Evolutionary conservation across 2,797 vertebrate genomes (phyloP).

Genomic region (Sylvia borin): DNA sequence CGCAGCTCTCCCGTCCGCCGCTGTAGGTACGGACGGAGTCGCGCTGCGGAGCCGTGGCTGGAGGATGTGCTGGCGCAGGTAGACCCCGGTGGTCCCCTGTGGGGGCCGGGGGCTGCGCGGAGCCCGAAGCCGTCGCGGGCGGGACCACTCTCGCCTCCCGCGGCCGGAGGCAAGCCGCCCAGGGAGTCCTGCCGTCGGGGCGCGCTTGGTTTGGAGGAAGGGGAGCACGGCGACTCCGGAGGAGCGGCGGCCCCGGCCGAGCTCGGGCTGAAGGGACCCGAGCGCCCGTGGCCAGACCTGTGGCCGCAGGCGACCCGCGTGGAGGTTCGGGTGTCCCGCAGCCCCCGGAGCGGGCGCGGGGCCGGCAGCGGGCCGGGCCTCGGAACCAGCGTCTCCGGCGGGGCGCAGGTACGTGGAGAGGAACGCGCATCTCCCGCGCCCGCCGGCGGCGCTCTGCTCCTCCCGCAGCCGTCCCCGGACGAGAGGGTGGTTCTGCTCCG

Average conservation of each 20-base stretch:
- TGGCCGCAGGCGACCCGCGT: accelerated
- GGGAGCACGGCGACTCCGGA: background rate
- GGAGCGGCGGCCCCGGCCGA: background rate
- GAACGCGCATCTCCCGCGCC: background rate
- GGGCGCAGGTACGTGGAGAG: background rate
- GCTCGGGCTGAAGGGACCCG: background rate
- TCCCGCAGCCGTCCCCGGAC: too few relatives aligned
- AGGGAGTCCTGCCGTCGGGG: background rate
- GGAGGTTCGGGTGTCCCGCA: background rate
- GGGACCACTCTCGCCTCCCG: background rate
- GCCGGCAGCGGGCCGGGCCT: background rate
- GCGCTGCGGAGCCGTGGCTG: background rate
- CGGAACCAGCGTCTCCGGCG: background rate
- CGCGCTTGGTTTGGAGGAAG: background rate
- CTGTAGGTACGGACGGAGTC: constrained; percentile 35
- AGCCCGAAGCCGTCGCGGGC: background rate
- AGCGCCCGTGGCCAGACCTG: accelerated
- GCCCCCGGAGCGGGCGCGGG: background rate
- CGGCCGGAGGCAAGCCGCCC: background rate
- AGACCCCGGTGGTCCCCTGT: accelerated
- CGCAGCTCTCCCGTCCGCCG: background rate
- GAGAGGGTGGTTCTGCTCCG: too few relatives aligned
- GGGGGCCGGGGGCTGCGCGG: background rate
- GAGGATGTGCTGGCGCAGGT: too few relatives aligned
- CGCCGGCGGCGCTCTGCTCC: background rate